Evolutionary conservation across 2,888 invertebrate species (phyloP).

Genomic region (Gasteruption jaculator): DNA sequence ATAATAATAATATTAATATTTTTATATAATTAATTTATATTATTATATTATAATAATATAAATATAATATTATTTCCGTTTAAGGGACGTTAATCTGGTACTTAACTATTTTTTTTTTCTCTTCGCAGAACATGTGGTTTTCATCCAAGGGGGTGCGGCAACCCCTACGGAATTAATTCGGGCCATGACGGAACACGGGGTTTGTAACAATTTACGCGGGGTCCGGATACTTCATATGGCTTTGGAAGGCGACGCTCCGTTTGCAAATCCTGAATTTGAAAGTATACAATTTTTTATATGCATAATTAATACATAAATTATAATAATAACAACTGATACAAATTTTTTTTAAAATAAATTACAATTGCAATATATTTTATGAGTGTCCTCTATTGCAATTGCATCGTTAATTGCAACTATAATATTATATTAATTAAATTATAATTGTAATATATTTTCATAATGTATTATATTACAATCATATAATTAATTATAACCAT

Average conservation of each 20-base stretch:
- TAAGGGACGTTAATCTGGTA: constrained; percentile 14
- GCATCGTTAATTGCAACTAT: too few species aligned
- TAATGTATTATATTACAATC: too few species aligned
- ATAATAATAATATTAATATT: constrained; percentile 5
- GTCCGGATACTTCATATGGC: constrained; percentile 59
- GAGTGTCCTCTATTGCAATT: background rate
- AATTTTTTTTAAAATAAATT: too few species aligned
- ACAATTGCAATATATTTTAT: too few species aligned
- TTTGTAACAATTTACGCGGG: constrained; percentile 52
- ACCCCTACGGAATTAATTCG: constrained; percentile 58
- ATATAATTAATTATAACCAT: too few species aligned
- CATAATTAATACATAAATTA: too few species aligned
- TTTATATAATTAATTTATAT: constrained; percentile 4
- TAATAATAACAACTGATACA: too few species aligned
- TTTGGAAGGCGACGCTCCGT: constrained; percentile 58
- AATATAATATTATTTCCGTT: constrained; percentile 12
- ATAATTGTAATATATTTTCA: too few species aligned
- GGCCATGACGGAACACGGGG: constrained; percentile 57
- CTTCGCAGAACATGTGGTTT: constrained; percentile 57
- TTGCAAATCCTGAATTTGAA: constrained; percentile 55
- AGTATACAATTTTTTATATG: constrained; percentile 50
- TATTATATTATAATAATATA: background rate
- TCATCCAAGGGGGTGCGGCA: constrained; percentile 61
- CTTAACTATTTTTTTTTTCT: constrained; percentile 10
- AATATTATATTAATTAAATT: too few species aligned